These are phyloP conservation scores for Periparus ater DNA, from an alignment of 2,797 vertebrate genomes.

Conservation along the genomic window DNA sequence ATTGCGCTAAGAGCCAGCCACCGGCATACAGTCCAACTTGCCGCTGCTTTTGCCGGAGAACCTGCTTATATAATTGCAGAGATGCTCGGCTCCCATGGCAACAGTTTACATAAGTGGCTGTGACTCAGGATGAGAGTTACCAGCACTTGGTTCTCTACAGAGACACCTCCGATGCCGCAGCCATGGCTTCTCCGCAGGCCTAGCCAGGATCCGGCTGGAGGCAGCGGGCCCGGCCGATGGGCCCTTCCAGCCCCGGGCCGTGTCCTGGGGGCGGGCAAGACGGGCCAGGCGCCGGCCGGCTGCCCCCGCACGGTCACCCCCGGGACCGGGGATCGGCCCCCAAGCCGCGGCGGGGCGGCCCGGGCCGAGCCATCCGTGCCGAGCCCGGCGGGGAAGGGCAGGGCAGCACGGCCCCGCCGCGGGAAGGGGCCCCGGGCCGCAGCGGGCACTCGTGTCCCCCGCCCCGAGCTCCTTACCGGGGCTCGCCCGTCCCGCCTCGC, in stretches of 20 bases:
- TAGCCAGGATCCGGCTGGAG: accelerated
- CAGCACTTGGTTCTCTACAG: neutral
- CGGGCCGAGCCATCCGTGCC: neutral
- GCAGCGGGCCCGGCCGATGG: neutral
- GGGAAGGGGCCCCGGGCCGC: neutral
- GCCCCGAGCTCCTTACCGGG: neutral
- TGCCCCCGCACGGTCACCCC: neutral
- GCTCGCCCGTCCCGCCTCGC: neutral
- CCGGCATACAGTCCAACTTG: neutral
- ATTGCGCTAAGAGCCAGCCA: neutral
- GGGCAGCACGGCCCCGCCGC: neutral
- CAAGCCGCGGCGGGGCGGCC: neutral
- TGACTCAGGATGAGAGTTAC: constrained; percentile 20
- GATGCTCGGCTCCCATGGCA: constrained; percentile 55
- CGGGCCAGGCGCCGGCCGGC: neutral
- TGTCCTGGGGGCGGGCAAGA: neutral
- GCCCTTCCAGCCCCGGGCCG: neutral
- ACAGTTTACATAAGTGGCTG: constrained; percentile 62
- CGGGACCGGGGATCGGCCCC: neutral
- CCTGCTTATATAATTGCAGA: constrained; percentile 34
- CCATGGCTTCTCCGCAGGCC: neutral
- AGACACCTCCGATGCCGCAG: neutral
- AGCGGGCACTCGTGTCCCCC: neutral
- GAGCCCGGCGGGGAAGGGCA: neutral
- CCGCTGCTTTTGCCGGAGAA: neutral